Conservation (phyloP, 2,888 invertebrate genomes). For the Trilocha varians region DNA sequence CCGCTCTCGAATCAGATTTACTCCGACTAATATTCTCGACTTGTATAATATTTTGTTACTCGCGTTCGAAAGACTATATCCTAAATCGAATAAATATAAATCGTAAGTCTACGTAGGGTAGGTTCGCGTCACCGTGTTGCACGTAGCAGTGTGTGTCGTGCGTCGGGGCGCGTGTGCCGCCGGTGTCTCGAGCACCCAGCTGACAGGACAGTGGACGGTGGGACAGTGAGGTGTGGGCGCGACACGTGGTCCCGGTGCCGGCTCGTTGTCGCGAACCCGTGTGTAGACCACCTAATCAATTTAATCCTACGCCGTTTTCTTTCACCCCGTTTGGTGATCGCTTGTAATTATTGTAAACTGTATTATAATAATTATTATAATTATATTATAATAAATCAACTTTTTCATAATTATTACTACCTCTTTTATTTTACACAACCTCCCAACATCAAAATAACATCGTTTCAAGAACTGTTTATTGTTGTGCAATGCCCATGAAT, state of each 20-base stretch:
- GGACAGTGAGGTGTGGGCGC: conserved; percentile 6
- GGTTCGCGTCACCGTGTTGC: conserved; percentile 26
- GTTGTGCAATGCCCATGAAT: no score
- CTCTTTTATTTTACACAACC: conserved; percentile 43
- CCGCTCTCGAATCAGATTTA: conserved; percentile 66
- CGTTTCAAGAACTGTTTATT: no score
- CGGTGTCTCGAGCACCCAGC: background rate
- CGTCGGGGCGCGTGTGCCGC: conserved; percentile 7
- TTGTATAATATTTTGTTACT: conserved; percentile 73
- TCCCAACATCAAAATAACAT: no score
- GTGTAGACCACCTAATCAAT: conserved; percentile 53
- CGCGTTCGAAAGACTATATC: conserved; percentile 74
- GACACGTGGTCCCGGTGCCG: conserved; percentile 9
- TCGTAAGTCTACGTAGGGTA: conserved; percentile 31
- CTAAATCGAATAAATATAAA: conserved; percentile 57
- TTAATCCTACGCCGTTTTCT: conserved; percentile 72
- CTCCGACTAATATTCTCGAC: conserved; percentile 70
- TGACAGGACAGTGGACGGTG: conserved; percentile 1
- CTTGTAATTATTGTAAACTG: conserved; percentile 75
- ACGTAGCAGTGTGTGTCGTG: conserved; percentile 12
- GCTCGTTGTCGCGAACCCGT: conserved; percentile 31
- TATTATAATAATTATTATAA: conserved; percentile 74
- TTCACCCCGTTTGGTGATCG: conserved; percentile 73
- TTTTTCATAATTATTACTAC: conserved; percentile 71
- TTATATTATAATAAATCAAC: conserved; percentile 73